Evolutionary conservation across 2,113 vertebrate species (phyloP), one percentile per base, ranked within the genome.

Genomic region (Talpa occidentalis): DNA sequence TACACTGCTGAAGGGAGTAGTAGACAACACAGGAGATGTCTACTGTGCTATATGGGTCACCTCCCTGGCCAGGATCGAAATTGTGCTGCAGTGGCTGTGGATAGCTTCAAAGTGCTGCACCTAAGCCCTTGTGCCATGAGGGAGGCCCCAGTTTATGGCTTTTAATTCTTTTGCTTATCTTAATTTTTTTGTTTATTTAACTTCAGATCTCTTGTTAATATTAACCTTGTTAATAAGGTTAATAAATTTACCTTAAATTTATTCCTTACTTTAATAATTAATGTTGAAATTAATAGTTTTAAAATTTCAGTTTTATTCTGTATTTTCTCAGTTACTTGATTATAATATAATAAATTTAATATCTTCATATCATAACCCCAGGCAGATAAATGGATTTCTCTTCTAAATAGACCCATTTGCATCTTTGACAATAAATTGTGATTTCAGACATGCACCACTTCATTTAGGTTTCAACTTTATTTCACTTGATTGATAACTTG

Each of bases 241-340:
- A n/a, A n/a, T n/a, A n/a, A n/a, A n/a, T 62, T 62, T 62, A 62
- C 17, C 60, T 62, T 62, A 79, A 82, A 85, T 49, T 77, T 49
- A 8, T 17, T 52, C 5, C 77, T 96, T 4, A 93, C 22, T 30
- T 87, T 69, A 89, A 80, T n/a, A 92, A 81, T 66, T 88, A 85
- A 66, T 49, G 22, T 62, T 93, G 12, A 6, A 49, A 79, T 47
- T 83, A 47, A 72, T 67, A 10, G 42, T 2, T 72, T 88, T 19
- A 49, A 28, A 4, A 28, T 47, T 64, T 74, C 17, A 74, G 21
- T 54, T 81, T 69, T 70, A 30, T 11, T 74, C 19, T 83, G 6
- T 24, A 56, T 79, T 78, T 93, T 90, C 5, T 72, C 37, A 67
- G 28, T 5, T 0, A 64, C 80, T 56, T 70, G 30, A 72, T 40